A percentile compares a stretch with the other conserved stretches of the same genome.
phyloP scores from a whole-genome alignment of 2,888 invertebrate genomes.

The Netelia inedita region DNA sequence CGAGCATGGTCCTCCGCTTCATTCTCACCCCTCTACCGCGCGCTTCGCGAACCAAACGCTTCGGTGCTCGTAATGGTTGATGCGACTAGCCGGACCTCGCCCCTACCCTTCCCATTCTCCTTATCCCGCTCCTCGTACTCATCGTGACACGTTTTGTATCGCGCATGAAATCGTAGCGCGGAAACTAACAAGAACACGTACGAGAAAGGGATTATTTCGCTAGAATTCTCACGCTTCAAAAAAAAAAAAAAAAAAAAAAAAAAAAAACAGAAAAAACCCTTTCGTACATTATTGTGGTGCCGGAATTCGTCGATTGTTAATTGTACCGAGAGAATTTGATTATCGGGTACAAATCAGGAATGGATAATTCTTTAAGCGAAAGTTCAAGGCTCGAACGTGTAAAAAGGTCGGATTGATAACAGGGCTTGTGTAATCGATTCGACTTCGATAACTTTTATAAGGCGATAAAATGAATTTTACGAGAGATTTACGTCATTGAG shows the following conservation, averaged over 20 bases:
- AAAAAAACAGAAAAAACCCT: neutral
- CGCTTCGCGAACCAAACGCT: constrained; percentile 31
- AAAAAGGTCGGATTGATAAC: neutral
- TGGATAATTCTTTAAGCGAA: neutral
- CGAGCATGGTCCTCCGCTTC: constrained; percentile 36
- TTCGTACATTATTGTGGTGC: too few species aligned
- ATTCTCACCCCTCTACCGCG: constrained; percentile 25
- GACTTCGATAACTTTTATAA: constrained; percentile 56
- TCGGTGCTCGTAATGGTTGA: constrained; percentile 45
- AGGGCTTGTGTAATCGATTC: constrained; percentile 18
- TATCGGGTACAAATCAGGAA: too few species aligned
- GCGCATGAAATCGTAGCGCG: neutral
- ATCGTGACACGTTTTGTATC: constrained; percentile 36
- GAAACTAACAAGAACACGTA: constrained; percentile 58
- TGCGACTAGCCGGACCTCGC: constrained; percentile 45
- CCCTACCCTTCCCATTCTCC: constrained; percentile 32
- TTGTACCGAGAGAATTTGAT: too few species aligned
- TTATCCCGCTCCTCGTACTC: constrained; percentile 56
- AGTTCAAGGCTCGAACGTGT: neutral
- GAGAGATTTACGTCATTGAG: constrained; percentile 41
- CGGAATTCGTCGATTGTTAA: too few species aligned
- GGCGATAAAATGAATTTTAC: constrained; percentile 63
- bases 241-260: constrained; percentile 18
- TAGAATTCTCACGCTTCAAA: constrained; percentile 25
- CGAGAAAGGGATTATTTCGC: constrained; percentile 28